phyloP scores from a whole-genome alignment of 1,140 invertebrate genomes.

The Macrotrachela quadricornifera region DNA sequence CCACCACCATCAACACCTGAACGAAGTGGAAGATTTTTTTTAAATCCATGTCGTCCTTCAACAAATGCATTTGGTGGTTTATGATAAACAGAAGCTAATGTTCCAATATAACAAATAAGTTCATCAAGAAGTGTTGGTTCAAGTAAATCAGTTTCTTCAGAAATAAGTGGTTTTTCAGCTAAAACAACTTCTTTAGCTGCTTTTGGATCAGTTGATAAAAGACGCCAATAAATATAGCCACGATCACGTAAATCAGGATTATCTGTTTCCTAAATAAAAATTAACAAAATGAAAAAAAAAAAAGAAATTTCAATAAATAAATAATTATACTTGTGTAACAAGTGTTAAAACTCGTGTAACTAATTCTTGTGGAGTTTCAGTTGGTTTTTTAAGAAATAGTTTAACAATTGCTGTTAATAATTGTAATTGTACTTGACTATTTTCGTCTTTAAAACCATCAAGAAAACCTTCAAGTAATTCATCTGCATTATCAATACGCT shows the following conservation, averaged over 20 bases:
- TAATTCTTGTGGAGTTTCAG: conserved; percentile 77
- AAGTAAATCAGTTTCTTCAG: conserved; percentile 91
- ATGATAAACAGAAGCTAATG: conserved; percentile 92
- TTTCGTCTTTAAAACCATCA: conserved; percentile 99
- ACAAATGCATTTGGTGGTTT: conserved; percentile 97
- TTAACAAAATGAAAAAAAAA: too few relatives aligned
- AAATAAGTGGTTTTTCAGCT: conserved; percentile 94
- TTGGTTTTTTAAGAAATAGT: conserved; percentile 84
- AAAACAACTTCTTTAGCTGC: conserved; percentile 95
- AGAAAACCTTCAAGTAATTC: conserved; percentile 91
- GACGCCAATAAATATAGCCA: conserved; percentile 97
- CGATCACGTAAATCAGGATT: conserved; percentile 94
- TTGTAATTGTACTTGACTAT: conserved; percentile 92
- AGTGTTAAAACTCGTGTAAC: conserved; percentile 76
- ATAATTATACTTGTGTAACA: conserved; percentile 52
- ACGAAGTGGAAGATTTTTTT: conserved; percentile 22
- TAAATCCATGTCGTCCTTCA: conserved; percentile 43
- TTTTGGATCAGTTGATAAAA: conserved; percentile 90
- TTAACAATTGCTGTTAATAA: conserved; percentile 93
- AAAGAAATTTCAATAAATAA: too few relatives aligned
- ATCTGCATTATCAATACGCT: conserved; percentile 96
- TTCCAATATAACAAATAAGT: conserved; percentile 94
- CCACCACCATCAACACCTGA: conserved; percentile 17
- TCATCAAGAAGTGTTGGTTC: conserved; percentile 94
- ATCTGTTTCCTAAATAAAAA: conserved; percentile 58